phyloP scores from a whole-genome alignment of 2,888 invertebrate genomes.

The Chalcis sispes region DNA sequence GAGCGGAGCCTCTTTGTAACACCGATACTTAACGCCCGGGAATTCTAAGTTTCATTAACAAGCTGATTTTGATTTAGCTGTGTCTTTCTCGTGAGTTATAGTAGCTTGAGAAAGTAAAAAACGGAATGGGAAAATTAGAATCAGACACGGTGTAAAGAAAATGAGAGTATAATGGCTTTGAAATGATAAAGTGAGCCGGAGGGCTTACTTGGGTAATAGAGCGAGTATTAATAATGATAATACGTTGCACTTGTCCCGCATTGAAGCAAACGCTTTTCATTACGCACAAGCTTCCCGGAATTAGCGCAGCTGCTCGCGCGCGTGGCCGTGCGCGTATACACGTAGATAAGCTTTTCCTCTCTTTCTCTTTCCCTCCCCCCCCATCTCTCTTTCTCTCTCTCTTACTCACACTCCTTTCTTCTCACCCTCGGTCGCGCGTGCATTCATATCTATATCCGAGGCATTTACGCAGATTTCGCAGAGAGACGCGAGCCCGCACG shows the following conservation, averaged over 20 bases:
- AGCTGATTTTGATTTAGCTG: too few species aligned
- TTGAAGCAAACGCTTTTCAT: constrained; percentile 43
- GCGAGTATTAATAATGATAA: constrained; percentile 30
- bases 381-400: constrained; percentile 23
- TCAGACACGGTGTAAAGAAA: too few species aligned
- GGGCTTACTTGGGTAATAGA: constrained; percentile 9
- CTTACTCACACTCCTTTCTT: not conserved
- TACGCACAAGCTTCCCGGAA: constrained; percentile 16
- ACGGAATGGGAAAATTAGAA: too few species aligned
- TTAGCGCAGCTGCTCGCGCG: not conserved
- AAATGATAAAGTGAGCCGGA: not conserved
- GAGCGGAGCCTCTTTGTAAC: too few species aligned
- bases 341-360: not conserved
- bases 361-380: constrained; percentile 10
- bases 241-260: constrained; percentile 8
- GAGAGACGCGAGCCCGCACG: not conserved
- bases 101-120: too few species aligned
- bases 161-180: not conserved
- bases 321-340: not conserved
- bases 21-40: too few species aligned
- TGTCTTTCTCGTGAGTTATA: too few species aligned
- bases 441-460: constrained; percentile 23
- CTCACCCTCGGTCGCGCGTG: not conserved
- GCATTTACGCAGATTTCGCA: constrained; percentile 16
- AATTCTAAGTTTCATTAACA: too few species aligned